A percentile compares a stretch with the other conserved stretches of the same genome.
These are phyloP conservation scores for Nomada fabriciana DNA, from an alignment of 2,888 invertebrate genomes.

Conservation along the genomic window DNA sequence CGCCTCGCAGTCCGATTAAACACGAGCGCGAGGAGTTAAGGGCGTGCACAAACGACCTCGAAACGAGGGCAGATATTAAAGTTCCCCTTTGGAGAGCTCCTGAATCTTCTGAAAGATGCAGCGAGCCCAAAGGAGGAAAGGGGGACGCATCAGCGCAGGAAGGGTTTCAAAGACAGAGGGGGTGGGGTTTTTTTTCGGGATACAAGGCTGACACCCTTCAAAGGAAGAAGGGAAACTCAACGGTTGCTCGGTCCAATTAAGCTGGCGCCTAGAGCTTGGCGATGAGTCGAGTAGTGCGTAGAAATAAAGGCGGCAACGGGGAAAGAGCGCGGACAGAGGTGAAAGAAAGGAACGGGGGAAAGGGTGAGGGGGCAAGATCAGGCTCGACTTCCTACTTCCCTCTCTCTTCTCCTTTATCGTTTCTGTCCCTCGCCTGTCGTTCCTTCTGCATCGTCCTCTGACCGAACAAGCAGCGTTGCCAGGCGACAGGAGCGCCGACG, in stretches of 20 bases:
- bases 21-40: conserved; percentile 20
- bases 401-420: conserved; percentile 10
- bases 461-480: conserved; percentile 68
- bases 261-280: conserved; percentile 64
- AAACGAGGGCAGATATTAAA: conserved; percentile 44
- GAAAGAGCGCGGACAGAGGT: conserved; percentile 37
- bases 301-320: conserved; percentile 64
- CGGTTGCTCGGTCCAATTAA: conserved; percentile 71
- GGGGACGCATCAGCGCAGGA: conserved; percentile 11
- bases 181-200: conserved; percentile 54
- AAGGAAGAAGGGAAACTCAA: conserved; percentile 57
- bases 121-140: conserved; percentile 33
- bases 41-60: conserved; percentile 32
- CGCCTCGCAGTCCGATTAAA: background rate
- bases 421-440: background rate
- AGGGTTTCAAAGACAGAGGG: conserved; percentile 51
- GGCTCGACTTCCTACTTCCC: conserved; percentile 38
- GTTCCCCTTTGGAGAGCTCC: conserved; percentile 26
- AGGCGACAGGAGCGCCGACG: conserved; percentile 69
- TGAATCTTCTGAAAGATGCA: conserved; percentile 57
- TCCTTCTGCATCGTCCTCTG: conserved; percentile 39
- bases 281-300: conserved; percentile 67
- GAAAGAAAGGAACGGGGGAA: conserved; percentile 28
- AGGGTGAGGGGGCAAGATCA: conserved; percentile 39
- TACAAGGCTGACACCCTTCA: conserved; percentile 43